These are phyloP conservation scores for Helicoverpa armigera DNA, from an alignment of 1,140 invertebrate species.

Conservation along the genomic window DNA sequence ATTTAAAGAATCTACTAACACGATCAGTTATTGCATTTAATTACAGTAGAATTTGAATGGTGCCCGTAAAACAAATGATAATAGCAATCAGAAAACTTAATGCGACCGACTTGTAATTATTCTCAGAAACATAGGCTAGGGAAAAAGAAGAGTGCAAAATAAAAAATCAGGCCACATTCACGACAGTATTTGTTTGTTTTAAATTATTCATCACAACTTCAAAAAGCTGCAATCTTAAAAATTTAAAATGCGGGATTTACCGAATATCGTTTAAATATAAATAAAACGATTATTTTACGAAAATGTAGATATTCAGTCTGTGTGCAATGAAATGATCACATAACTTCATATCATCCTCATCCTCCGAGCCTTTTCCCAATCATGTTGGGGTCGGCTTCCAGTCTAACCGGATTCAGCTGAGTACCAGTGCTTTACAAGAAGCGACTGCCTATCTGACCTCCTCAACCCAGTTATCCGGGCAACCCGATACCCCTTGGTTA, in stretches of 20 bases:
- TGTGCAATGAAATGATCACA: not conserved
- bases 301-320: constrained; percentile 1
- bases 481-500: too few relatives aligned
- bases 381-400: too few relatives aligned
- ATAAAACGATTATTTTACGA: not conserved
- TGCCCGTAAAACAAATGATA: constrained; percentile 20
- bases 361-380: too few relatives aligned
- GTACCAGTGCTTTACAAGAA: too few relatives aligned
- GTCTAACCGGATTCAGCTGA: too few relatives aligned
- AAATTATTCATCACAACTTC: not conserved
- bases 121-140: not conserved
- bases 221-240: too few relatives aligned
- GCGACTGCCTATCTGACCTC: too few relatives aligned
- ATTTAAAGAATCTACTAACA: constrained; percentile 19
- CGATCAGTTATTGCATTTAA: constrained; percentile 46
- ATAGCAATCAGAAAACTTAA: constrained; percentile 12
- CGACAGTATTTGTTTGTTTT: not conserved
- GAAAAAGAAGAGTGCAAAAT: too few relatives aligned
- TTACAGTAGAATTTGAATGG: constrained; percentile 32
- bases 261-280: too few relatives aligned
- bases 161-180: too few relatives aligned
- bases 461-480: too few relatives aligned
- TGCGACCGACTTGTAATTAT: not conserved
- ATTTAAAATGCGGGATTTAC: too few relatives aligned
- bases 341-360: not conserved